phyloP scores from a whole-genome alignment of 2,113 vertebrate species.

The Mohoua ochrocephala region DNA sequence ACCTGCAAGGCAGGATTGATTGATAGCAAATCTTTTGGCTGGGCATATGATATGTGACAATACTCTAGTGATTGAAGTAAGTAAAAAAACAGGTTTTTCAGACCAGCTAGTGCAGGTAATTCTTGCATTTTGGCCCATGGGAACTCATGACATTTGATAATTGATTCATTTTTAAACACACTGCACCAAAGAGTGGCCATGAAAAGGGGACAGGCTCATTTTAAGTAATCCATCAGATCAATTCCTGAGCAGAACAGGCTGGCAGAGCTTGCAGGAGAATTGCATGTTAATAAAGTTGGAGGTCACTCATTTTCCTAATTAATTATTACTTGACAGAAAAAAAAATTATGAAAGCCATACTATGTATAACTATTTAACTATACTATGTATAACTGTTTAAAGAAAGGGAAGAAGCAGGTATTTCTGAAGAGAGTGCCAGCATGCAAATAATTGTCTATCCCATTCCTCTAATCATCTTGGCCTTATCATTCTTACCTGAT shows the following conservation, averaged over 20 bases:
- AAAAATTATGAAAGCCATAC: background rate
- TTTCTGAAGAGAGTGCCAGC: background rate
- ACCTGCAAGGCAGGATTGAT: background rate
- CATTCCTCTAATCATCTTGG: background rate
- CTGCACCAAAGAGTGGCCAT: background rate
- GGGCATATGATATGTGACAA: background rate
- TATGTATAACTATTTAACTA: background rate
- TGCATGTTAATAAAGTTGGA: background rate
- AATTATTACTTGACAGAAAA: background rate
- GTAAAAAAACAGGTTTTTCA: background rate
- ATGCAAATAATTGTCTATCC: background rate
- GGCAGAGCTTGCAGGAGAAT: background rate
- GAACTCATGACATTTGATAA: background rate
- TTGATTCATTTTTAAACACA: background rate
- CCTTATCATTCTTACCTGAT: background rate
- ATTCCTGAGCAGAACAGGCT: background rate
- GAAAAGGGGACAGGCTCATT: background rate
- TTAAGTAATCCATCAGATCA: background rate
- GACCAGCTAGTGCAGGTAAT: background rate
- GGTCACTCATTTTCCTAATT: background rate
- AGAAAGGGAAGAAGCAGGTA: background rate
- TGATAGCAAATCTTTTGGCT: background rate
- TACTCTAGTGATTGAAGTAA: background rate
- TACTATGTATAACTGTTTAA: background rate
- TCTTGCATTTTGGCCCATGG: background rate